A percentile compares a stretch with the other conserved stretches of the same genome.
phyloP scores from a whole-genome alignment of 2,888 invertebrate species.

The Epiblema foenella region DNA sequence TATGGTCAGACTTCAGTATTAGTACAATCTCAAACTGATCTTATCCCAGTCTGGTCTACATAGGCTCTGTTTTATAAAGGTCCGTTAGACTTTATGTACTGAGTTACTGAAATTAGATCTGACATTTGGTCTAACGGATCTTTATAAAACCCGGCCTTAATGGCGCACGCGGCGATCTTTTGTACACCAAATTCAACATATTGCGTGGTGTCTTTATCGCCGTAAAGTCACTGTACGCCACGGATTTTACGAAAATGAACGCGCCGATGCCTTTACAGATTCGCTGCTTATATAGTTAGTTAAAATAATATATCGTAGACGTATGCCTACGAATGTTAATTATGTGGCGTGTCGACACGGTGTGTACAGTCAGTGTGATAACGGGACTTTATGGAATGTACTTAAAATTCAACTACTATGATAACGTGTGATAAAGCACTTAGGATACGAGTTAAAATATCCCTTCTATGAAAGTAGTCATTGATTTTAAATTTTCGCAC shows the following conservation, averaged over 20 bases:
- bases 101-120: too few relatives aligned
- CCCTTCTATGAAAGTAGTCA: constrained; percentile 50
- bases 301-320: constrained; percentile 22
- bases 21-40: constrained; percentile 43
- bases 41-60: constrained; percentile 32
- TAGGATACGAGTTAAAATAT: constrained; percentile 46
- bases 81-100: too few relatives aligned
- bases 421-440: constrained; percentile 69
- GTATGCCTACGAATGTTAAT: constrained; percentile 16
- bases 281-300: constrained; percentile 33
- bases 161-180: background rate
- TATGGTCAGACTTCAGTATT: constrained; percentile 43
- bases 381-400: constrained; percentile 38
- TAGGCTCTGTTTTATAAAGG: too few relatives aligned
- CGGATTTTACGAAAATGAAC: background rate
- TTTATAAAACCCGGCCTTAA: too few relatives aligned
- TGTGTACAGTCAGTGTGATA: constrained; percentile 35
- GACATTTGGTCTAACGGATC: too few relatives aligned
- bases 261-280: constrained; percentile 30
- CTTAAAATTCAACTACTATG: constrained; percentile 47
- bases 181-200: background rate
- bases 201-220: background rate
- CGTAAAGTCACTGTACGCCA: background rate
- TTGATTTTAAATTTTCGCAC: constrained; percentile 49
- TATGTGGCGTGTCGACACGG: background rate